Percentiles rank a stretch among this genome's conserved stretches.
Conservation (phyloP, 1,140 invertebrate genomes). For the Hylaeus anthracinus region DNA sequence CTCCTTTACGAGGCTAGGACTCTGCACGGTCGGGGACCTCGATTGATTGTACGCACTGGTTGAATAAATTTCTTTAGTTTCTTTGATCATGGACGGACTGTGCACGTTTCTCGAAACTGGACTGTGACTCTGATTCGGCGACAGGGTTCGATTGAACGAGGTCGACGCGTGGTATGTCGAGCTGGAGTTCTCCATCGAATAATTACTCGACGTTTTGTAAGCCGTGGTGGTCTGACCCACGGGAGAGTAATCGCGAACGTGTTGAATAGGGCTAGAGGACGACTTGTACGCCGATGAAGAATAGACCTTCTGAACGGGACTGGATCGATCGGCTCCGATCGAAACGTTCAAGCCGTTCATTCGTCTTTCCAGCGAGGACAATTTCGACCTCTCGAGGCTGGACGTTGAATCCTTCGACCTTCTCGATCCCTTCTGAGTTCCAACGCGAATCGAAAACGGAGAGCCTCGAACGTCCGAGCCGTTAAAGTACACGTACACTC, state of each 20-base stretch:
- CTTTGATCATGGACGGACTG: conserved; percentile 76
- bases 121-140: conserved; percentile 61
- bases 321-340: conserved; percentile 54
- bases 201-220: conserved; percentile 70
- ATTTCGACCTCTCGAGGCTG: conserved; percentile 70
- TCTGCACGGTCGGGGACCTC: conserved; percentile 71
- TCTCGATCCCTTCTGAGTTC: conserved; percentile 83
- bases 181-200: conserved; percentile 67
- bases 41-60: conserved; percentile 71
- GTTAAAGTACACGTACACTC: conserved; percentile 97
- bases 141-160: conserved; percentile 65
- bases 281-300: conserved; percentile 72
- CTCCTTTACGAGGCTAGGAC: conserved; percentile 74
- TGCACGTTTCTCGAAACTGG: conserved; percentile 63
- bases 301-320: conserved; percentile 68
- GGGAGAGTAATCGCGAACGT: conserved; percentile 66
- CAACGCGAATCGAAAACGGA: conserved; percentile 90
- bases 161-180: conserved; percentile 64
- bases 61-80: conserved; percentile 74
- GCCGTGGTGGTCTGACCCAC: conserved; percentile 57
- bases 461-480: conserved; percentile 96
- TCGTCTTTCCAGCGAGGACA: conserved; percentile 73
- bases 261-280: conserved; percentile 70
- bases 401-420: conserved; percentile 74
- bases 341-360: conserved; percentile 76